Evolutionary conservation across 1,140 invertebrate species (phyloP).

Genomic region (Trigoniulus corallinus): DNA sequence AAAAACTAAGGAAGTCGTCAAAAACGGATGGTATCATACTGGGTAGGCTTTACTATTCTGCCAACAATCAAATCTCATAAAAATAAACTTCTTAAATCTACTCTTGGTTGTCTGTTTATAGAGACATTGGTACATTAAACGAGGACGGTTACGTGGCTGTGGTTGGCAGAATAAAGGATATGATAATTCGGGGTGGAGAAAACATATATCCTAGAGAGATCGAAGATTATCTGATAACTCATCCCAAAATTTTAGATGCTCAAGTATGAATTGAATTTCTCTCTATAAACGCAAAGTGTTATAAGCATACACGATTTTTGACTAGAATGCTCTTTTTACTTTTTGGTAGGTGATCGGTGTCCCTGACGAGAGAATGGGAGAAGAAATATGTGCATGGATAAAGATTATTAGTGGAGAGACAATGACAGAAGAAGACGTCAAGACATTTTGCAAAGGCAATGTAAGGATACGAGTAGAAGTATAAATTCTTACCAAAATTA

Average conservation of each 20-base stretch:
- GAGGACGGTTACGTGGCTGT: conserved; percentile 59
- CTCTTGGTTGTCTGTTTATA: conserved; percentile 23
- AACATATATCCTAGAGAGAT: conserved; percentile 79
- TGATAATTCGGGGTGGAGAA: conserved; percentile 83
- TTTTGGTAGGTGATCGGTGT: conserved; percentile 46
- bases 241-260: conserved; percentile 9
- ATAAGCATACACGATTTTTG: not conserved
- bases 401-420: conserved; percentile 30
- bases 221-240: conserved; percentile 43
- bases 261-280: not conserved
- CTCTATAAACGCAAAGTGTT: not conserved
- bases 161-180: conserved; percentile 69
- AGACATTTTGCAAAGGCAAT: conserved; percentile 50
- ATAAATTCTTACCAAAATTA: not conserved
- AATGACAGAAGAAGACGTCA: conserved; percentile 39
- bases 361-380: conserved; percentile 60
- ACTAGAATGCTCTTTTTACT: not conserved
- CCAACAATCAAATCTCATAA: too few relatives aligned
- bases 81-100: too few relatives aligned
- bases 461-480: conserved; percentile 15
- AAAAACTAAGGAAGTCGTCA: conserved; percentile 21
- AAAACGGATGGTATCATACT: conserved; percentile 24
- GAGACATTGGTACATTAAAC: conserved; percentile 59
- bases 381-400: conserved; percentile 68
- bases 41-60: too few relatives aligned